phyloP scores from a whole-genome alignment of 1,140 invertebrate species.

The Scaptomyza montana region DNA sequence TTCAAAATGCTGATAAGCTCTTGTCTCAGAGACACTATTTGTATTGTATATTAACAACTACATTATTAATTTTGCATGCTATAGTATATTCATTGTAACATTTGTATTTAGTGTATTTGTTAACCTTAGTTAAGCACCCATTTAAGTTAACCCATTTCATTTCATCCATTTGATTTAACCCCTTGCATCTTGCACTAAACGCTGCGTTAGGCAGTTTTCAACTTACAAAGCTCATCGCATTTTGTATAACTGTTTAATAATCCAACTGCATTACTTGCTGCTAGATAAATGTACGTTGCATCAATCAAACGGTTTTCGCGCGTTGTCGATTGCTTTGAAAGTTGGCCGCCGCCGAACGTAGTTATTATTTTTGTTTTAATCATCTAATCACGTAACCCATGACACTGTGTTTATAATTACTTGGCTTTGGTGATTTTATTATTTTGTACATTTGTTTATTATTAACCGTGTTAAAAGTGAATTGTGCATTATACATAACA shows the following conservation, averaged over 20 bases:
- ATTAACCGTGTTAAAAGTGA: constrained; percentile 42
- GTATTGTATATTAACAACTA: neutral
- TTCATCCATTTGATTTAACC: no score
- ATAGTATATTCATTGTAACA: neutral
- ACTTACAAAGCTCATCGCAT: neutral
- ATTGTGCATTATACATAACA: constrained; percentile 5
- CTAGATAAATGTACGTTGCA: neutral
- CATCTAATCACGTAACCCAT: constrained; percentile 8
- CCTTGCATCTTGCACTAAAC: neutral
- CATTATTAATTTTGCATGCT: constrained; percentile 9
- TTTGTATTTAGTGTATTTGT: neutral
- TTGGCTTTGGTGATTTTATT: constrained; percentile 46
- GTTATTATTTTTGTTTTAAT: constrained; percentile 1
- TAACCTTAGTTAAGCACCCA: constrained; percentile 8
- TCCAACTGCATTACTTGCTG: neutral
- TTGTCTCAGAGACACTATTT: neutral
- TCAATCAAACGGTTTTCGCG: neutral
- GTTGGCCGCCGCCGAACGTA: constrained; percentile 3
- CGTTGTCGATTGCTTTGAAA: constrained; percentile 6
- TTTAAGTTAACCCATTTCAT: constrained; percentile 1
- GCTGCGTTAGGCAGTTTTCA: neutral
- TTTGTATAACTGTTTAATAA: neutral
- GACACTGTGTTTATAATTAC: constrained; percentile 18
- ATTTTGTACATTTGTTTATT: constrained; percentile 10
- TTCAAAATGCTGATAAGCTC: neutral